These are phyloP conservation scores for Hyphantria cunea DNA, from an alignment of 1,140 invertebrate species.

Conservation along the genomic window DNA sequence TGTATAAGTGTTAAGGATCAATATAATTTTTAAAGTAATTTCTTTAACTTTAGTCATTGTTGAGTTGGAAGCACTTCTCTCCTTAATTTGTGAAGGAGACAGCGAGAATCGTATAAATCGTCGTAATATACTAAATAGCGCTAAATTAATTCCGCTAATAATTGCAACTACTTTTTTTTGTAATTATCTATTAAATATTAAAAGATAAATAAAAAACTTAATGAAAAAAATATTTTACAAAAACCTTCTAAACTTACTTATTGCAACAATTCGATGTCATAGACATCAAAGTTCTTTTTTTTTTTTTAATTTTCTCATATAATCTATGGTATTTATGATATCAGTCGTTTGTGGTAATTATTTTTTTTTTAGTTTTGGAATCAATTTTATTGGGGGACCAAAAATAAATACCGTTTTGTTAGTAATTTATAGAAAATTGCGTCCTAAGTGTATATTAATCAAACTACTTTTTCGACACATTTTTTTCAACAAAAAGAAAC, in stretches of 20 bases:
- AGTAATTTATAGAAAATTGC: not conserved
- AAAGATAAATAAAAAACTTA: conserved; percentile 4
- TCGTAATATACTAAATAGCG: no score
- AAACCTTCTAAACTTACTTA: conserved; percentile 44
- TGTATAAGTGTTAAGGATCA: no score
- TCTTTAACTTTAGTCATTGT: no score
- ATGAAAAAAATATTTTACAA: conserved; percentile 42
- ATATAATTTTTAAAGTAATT: no score
- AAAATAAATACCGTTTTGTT: conserved; percentile 1
- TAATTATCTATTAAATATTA: not conserved
- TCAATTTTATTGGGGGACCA: conserved; percentile 10
- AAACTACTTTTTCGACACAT: not conserved
- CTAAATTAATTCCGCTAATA: not conserved
- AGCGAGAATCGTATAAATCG: no score
- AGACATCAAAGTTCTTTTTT: conserved; percentile 40
- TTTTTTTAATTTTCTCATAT: conserved; percentile 19
- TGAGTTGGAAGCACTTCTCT: no score
- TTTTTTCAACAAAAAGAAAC: conserved; percentile 9
- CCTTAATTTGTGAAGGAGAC: no score
- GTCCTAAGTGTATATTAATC: not conserved
- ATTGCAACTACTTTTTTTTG: not conserved
- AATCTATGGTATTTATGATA: conserved; percentile 34
- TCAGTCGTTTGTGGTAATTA: conserved; percentile 42
- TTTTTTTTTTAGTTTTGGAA: conserved; percentile 11
- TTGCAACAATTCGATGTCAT: conserved; percentile 45